Conservation (phyloP, 2,113 vertebrate genomes). For the Sarotherodon lohbergeri region DNA sequence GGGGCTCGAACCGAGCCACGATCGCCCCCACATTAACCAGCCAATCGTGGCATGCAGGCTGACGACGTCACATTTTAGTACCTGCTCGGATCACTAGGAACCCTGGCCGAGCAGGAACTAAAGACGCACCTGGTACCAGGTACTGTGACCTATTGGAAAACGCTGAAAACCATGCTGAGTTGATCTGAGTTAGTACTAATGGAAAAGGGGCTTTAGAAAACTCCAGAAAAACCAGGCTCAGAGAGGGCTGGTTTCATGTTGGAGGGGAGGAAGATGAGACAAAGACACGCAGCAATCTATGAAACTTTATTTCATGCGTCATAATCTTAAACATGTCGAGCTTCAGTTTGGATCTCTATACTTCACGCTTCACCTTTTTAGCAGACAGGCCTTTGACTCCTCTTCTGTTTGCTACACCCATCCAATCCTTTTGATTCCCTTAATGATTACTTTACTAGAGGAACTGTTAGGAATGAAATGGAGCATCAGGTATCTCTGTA, state of each 20-base stretch:
- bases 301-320: background rate
- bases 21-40: background rate
- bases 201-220: background rate
- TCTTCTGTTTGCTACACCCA: background rate
- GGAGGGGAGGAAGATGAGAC: background rate
- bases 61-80: background rate
- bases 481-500: background rate
- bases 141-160: background rate
- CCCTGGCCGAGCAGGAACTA: background rate
- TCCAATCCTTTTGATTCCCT: background rate
- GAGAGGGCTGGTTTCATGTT: background rate
- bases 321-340: background rate
- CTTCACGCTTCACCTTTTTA: background rate
- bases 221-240: background rate
- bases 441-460: background rate
- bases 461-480: background rate
- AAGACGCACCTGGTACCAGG: background rate
- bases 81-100: too few species aligned
- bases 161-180: background rate
- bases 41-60: background rate
- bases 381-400: background rate
- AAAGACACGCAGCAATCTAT: background rate
- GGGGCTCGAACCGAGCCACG: too few species aligned
- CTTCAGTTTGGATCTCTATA: background rate
- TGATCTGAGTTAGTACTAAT: background rate